Evolutionary conservation across 2,888 invertebrate species (phyloP).

Genomic region (Atethmia centrago): DNA sequence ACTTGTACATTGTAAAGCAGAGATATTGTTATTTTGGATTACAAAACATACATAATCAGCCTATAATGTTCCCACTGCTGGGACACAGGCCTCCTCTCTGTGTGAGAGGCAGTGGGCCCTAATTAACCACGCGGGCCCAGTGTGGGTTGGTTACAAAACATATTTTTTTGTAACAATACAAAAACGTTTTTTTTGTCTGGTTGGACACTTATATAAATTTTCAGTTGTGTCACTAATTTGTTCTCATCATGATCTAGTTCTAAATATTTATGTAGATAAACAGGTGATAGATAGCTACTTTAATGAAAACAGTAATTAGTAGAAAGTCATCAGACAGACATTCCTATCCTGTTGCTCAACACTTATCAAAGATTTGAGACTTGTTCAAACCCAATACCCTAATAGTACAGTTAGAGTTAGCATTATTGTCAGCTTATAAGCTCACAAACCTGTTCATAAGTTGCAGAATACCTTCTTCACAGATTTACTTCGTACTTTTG

Average conservation of each 20-base stretch:
- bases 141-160: too few species aligned
- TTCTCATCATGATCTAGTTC: too few species aligned
- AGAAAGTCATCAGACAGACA: slow-evolving; percentile 2
- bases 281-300: neutral
- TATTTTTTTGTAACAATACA: neutral
- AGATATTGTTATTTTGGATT: neutral
- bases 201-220: neutral
- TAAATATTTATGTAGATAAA: neutral
- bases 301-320: slow-evolving; percentile 15
- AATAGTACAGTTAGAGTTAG: neutral
- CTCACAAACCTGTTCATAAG: neutral
- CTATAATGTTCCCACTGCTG: too few species aligned
- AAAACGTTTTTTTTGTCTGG: too few species aligned
- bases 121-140: too few species aligned
- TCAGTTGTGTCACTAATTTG: neutral
- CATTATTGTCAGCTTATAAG: neutral
- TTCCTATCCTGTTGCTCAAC: slow-evolving; percentile 3
- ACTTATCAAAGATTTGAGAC: neutral
- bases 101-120: too few species aligned
- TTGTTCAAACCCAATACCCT: neutral
- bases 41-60: too few species aligned
- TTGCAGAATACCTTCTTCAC: neutral
- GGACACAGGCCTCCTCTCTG: too few species aligned
- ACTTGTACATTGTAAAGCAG: neutral
- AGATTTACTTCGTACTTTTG: neutral